A percentile compares a stretch with the other conserved stretches of the same genome.
Evolutionary conservation across 2,888 invertebrate genomes (phyloP).

Genomic region (Patella caerulea): DNA sequence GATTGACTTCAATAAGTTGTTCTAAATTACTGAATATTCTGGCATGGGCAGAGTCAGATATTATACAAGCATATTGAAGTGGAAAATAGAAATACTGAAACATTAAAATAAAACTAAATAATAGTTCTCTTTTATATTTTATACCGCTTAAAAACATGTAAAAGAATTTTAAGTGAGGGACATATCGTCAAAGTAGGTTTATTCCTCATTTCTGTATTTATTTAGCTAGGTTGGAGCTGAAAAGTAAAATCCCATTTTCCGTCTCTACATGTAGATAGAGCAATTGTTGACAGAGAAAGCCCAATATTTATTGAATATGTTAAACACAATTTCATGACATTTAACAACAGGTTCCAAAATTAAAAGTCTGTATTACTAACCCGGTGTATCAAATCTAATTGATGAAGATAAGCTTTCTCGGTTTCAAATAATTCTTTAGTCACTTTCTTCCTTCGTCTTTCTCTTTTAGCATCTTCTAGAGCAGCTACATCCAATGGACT

Average conservation of each 20-base stretch:
- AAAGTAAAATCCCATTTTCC: no score
- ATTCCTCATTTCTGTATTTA: no score
- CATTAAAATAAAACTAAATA: constrained; percentile 4
- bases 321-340: no score
- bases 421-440: constrained; percentile 80
- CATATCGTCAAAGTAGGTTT: no score
- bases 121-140: not conserved
- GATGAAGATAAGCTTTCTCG: constrained; percentile 80
- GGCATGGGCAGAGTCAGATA: constrained; percentile 61
- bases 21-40: constrained; percentile 69
- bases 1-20: constrained; percentile 72
- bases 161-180: not conserved
- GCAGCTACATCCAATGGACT: constrained; percentile 37
- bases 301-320: no score
- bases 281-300: no score
- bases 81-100: constrained; percentile 69
- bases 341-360: no score
- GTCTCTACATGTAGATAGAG: no score
- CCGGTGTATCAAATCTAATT: constrained; percentile 79
- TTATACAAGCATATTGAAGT: constrained; percentile 57
- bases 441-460: constrained; percentile 73
- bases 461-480: constrained; percentile 47
- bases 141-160: not conserved
- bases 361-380: constrained; percentile 57
- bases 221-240: not conserved